Base-by-base conservation (phyloP, 2,113 vertebrate species). In the Sylvia atricapilla region DNA sequence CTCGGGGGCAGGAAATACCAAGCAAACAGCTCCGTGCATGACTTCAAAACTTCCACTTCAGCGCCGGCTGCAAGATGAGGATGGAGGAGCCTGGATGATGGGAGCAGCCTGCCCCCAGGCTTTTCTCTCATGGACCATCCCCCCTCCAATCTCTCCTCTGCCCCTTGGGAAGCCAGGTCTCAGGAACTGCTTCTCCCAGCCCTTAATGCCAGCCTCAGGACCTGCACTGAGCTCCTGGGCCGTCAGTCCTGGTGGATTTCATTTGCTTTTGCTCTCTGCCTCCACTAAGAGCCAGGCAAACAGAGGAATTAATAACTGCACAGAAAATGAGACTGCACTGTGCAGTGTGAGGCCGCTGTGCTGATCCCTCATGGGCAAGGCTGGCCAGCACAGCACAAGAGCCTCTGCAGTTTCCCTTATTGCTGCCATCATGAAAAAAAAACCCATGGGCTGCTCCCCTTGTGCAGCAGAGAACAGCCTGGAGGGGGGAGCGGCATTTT, bases 1-100 rank as follows among this genome's bases (percentile, higher is more conserved):
- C 92, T 77, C 13, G 39, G 79, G 72, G 72, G 68, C 95, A 97
- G 96, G 95, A 97, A 97, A 97, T 96, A 96, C 96, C 93, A 96
- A 94, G 95, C 85, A 89, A 96, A 90, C 83, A 87, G 93, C 83
- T 90, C 83, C 4, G 2, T 86, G 93, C 62, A 72, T 81, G 83
- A 90, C 83, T 94, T 96, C 92, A 96, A 91, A 96, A 84, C 96
- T 96, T 96, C 92, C 90, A 85, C 75, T 94, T 92, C 90, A 95
- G 95, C 0, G 0, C 44, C 1, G 17, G 72, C 87, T 87, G 55
- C 39, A 41, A 39, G 59, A 58, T 9, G 63, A 80, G 75, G 75
- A 70, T 27, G 47, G 74, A 82, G 81, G n/a, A 79, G 50, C 25
- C 31, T 60, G 77, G 13, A 1, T 4, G 7, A 14, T 7, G 9